phyloP scores from a whole-genome alignment of 2,888 invertebrate species.

The Campoplex nolae region DNA sequence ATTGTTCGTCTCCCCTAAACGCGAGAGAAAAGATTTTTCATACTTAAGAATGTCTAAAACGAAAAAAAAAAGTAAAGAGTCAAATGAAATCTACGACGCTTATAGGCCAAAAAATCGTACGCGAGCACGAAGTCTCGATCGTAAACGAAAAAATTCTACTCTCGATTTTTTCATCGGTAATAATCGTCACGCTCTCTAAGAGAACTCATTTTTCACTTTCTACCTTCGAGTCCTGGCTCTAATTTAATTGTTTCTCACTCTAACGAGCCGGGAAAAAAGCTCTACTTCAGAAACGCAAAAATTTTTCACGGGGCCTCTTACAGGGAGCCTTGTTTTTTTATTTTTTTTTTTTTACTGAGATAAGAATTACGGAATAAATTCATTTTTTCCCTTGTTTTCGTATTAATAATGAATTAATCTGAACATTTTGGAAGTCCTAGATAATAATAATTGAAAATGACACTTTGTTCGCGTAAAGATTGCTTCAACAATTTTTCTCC shows the following conservation, averaged over 20 bases:
- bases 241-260: constrained; percentile 42
- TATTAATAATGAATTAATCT: constrained; percentile 68
- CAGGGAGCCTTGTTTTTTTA: not conserved
- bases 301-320: constrained; percentile 41
- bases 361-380: constrained; percentile 54
- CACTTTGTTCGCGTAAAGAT: constrained; percentile 54
- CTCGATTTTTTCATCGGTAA: not conserved
- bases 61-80: not conserved
- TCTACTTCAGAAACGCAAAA: constrained; percentile 54
- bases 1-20: constrained; percentile 36
- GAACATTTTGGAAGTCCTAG: constrained; percentile 77
- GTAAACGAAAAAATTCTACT: constrained; percentile 14
- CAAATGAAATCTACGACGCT: constrained; percentile 27
- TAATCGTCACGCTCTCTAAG: constrained; percentile 25
- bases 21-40: constrained; percentile 35
- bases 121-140: constrained; percentile 24
- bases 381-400: not conserved
- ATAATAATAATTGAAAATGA: constrained; percentile 70
- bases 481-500: constrained; percentile 39
- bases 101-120: constrained; percentile 49
- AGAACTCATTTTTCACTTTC: constrained; percentile 28
- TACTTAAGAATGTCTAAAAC: not conserved
- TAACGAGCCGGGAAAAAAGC: constrained; percentile 44
- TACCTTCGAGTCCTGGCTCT: constrained; percentile 39
- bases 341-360: constrained; percentile 34